These are phyloP conservation scores for Drymonia ruficornis DNA, from an alignment of 2,888 invertebrate genomes.

Conservation along the genomic window DNA sequence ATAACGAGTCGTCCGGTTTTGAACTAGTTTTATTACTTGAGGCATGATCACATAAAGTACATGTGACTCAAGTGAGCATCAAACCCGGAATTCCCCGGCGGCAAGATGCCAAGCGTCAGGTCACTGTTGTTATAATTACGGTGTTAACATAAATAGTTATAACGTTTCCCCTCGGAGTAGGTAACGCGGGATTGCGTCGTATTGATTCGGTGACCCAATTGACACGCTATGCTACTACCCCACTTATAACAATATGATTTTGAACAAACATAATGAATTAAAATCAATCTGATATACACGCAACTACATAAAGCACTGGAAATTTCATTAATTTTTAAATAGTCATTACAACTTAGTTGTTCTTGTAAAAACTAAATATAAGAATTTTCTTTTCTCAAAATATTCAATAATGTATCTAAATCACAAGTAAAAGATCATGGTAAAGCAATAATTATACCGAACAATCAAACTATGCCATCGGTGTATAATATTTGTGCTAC, in stretches of 20 bases:
- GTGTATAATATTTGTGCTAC: too few species aligned
- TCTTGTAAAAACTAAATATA: too few species aligned
- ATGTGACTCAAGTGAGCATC: constrained; percentile 25
- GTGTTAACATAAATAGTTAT: constrained; percentile 15
- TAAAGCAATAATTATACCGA: too few species aligned
- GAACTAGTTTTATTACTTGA: constrained; percentile 20
- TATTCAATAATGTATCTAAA: too few species aligned
- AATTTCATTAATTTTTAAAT: too few species aligned
- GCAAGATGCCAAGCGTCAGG: constrained; percentile 31
- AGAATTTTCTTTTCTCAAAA: too few species aligned
- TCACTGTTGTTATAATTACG: constrained; percentile 26
- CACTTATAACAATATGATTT: constrained; percentile 17
- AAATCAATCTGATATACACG: background rate
- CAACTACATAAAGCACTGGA: background rate
- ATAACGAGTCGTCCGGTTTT: constrained; percentile 32
- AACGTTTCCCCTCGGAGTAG: constrained; percentile 5
- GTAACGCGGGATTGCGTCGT: constrained; percentile 10
- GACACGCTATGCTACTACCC: constrained; percentile 14
- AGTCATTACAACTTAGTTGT: too few species aligned
- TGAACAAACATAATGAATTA: constrained; percentile 3
- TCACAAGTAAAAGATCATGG: too few species aligned
- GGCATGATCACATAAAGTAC: background rate
- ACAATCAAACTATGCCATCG: too few species aligned
- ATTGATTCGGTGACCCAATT: constrained; percentile 43
- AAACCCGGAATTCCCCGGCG: constrained; percentile 30